These are phyloP conservation scores for Protobothrops mucrosquamatus DNA, from an alignment of 2,113 vertebrate species.

Conservation along the genomic window DNA sequence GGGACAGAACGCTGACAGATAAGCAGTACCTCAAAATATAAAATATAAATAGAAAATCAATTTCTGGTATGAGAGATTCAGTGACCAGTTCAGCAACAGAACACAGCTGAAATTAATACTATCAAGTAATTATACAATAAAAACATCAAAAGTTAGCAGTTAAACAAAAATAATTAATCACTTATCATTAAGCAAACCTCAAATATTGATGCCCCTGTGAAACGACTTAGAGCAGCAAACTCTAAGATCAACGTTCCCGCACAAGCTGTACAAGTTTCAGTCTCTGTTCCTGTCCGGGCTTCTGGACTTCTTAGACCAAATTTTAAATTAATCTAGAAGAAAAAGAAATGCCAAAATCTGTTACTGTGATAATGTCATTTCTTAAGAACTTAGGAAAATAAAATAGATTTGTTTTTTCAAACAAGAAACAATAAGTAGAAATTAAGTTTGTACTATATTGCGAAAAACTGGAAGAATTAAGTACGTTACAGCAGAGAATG, in stretches of 20 bases:
- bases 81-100: background rate
- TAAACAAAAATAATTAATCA: slow-evolving; percentile 6
- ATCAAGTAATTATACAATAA: background rate
- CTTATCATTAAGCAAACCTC: slow-evolving; percentile 80
- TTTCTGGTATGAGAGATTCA: background rate
- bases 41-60: background rate
- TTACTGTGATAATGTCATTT: background rate
- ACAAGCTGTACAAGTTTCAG: slow-evolving; percentile 96
- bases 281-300: slow-evolving; percentile 93
- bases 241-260: slow-evolving; percentile 97
- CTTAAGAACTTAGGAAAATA: background rate
- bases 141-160: background rate
- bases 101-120: background rate
- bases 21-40: background rate
- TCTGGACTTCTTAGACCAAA: slow-evolving; percentile 90
- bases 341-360: background rate
- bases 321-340: slow-evolving; percentile 88
- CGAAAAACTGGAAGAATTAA: background rate
- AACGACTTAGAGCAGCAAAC: slow-evolving; percentile 96
- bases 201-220: slow-evolving; percentile 92
- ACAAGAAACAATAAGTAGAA: background rate
- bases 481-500: background rate
- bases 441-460: background rate
- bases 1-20: background rate
- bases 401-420: background rate